Base-by-base conservation (phyloP, 2,797 vertebrate genomes). In the Taeniopygia guttata region DNA sequence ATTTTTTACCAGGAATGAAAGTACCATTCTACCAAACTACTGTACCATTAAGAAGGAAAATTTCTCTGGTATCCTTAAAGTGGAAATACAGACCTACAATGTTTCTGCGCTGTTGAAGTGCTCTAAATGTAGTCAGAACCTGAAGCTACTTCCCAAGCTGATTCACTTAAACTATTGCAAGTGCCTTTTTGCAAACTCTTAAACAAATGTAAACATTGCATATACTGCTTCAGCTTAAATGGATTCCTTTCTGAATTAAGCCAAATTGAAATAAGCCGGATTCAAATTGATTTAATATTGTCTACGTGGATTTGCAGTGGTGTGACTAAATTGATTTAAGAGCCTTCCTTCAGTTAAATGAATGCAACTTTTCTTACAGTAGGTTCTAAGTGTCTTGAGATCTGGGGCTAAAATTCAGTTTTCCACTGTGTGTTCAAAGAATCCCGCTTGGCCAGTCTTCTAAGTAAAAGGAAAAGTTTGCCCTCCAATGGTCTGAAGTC, bases 251-350 rank as follows among this genome's bases (percentile, higher is more conserved):
- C 46, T 83, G 95, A 94, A 92, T 89, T 96, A 95, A 89, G 54
- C 46, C 38, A 72, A 94, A 91, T 14, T 83, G 82, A 85, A 94
- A 74, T 87, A 91, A 89, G 46, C 25, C 2, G 14, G 68, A 49
- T 87, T 87, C 62, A 95, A 91, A 93, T 85, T 76, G 89, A 94
- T 94, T 92, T 94, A 85, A 94, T 84, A 83, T 93, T 87, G 82
- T 93, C 87, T 79, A 62, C 0, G 2, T 77, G 89, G 89, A 74
- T 91, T 93, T 96, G 76, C 45, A 70, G 46, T 58, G 62, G 20
- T 94, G 46, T 63, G 77, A 86, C 51, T 87, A 73, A 81, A 94
- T 84, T 91, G 83, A 91, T 94, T 90, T 73, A 45, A 88, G 67
- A 88, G 36, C 23, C 29, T 78, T 85, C 34, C 34, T 80, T 93